A percentile compares a stretch with the other conserved stretches of the same genome.
phyloP scores from a whole-genome alignment of 1,140 invertebrate genomes.

The Heliconius eleuchia region DNA sequence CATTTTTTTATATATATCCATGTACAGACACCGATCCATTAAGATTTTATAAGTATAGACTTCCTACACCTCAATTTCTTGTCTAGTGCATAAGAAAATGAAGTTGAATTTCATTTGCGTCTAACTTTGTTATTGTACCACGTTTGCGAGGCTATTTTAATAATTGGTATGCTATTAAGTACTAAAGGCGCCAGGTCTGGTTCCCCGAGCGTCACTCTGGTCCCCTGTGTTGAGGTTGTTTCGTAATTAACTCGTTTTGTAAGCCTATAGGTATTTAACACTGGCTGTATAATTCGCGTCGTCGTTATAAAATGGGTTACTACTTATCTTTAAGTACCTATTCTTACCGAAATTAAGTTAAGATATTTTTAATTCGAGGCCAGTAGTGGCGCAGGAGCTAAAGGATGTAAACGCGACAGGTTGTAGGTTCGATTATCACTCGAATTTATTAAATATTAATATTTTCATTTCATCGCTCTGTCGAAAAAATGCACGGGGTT shows the following conservation, averaged over 20 bases:
- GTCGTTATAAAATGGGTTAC: neutral
- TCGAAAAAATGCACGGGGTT: no score
- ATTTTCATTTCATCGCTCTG: no score
- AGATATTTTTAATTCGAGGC: no score
- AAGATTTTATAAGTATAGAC: no score
- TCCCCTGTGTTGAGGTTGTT: neutral
- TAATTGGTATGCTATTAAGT: constrained; percentile 6
- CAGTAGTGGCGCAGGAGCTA: no score
- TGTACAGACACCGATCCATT: no score
- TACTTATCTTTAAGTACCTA: neutral
- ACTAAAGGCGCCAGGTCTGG: constrained; percentile 5
- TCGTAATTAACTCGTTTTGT: neutral
- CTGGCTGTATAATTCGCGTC: neutral
- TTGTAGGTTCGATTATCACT: no score
- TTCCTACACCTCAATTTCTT: neutral
- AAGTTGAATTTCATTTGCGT: neutral
- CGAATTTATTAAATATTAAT: no score
- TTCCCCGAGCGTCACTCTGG: neutral
- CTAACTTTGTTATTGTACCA: neutral
- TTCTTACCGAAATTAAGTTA: no score
- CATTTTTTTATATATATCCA: no score
- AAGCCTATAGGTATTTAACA: neutral
- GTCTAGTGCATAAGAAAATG: neutral
- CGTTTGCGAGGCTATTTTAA: constrained; percentile 3
- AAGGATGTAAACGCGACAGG: no score